phyloP scores from a whole-genome alignment of 2,113 vertebrate species.

The Hypocryptadius cinnamomeus region DNA sequence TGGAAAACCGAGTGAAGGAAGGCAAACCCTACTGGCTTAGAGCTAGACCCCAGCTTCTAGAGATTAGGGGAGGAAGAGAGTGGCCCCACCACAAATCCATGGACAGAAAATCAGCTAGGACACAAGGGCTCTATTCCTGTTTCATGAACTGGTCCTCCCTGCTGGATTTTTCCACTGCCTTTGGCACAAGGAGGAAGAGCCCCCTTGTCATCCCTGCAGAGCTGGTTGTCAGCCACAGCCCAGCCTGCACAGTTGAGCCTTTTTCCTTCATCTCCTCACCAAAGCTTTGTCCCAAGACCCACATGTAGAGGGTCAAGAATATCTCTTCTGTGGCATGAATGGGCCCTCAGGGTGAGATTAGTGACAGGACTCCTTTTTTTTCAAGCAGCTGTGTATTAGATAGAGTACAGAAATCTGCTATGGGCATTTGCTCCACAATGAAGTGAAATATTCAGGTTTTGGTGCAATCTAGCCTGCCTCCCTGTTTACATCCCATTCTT shows the following conservation, averaged over 20 bases:
- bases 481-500: neutral
- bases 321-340: neutral
- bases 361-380: neutral
- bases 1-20: neutral
- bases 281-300: neutral
- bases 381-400: neutral
- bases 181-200: neutral
- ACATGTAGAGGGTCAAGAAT: neutral
- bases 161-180: neutral
- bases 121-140: neutral
- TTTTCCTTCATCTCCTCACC: neutral
- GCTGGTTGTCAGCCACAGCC: neutral
- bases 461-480: neutral
- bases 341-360: neutral
- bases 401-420: neutral
- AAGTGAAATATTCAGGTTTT: neutral
- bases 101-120: neutral
- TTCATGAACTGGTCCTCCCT: neutral
- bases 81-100: neutral
- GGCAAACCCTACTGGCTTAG: neutral
- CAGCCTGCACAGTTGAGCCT: neutral
- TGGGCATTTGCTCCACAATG: neutral
- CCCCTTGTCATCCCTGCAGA: rapidly evolving
- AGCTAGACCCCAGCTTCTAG: neutral
- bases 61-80: neutral